Conservation (phyloP, 2,113 vertebrate species). For the Paralichthys olivaceus region DNA sequence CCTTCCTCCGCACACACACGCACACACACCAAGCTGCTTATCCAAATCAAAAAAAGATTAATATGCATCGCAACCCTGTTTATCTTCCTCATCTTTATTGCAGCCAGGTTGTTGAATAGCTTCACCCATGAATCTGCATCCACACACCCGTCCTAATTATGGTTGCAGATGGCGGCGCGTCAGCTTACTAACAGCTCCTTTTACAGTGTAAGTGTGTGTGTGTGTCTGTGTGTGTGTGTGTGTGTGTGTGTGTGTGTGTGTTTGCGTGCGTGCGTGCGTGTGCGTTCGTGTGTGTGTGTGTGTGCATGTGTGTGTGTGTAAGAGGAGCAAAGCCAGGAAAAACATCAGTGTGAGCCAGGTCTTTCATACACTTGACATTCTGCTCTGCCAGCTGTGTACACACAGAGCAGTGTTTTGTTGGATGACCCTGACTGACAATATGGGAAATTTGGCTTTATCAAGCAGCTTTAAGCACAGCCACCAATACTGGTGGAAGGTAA, state of each 20-base stretch:
- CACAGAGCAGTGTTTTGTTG: slow-evolving; percentile 45
- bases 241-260: neutral
- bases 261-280: neutral
- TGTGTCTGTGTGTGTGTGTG: neutral
- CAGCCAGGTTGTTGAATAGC: slow-evolving; percentile 65
- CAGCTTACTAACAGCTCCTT: slow-evolving; percentile 68
- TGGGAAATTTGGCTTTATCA: slow-evolving; percentile 56
- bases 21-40: slow-evolving; percentile 11
- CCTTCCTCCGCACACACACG: slow-evolving; percentile 2
- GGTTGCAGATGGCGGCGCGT: slow-evolving; percentile 69
- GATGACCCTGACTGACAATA: slow-evolving; percentile 57
- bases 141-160: slow-evolving; percentile 63
- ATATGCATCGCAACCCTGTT: slow-evolving; percentile 67
- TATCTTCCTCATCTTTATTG: slow-evolving; percentile 64
- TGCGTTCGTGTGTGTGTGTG: slow-evolving; percentile 1
- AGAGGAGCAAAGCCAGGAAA: slow-evolving; percentile 61
- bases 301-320: neutral
- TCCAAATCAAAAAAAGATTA: slow-evolving; percentile 59
- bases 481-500: neutral
- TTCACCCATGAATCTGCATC: slow-evolving; percentile 67
- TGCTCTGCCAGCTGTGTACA: slow-evolving; percentile 63
- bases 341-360: slow-evolving; percentile 47
- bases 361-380: slow-evolving; percentile 51
- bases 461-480: slow-evolving; percentile 48
- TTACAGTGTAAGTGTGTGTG: slow-evolving; percentile 34